phyloP scores from a whole-genome alignment of 2,113 vertebrate genomes.

The Cyanoderma ruficeps region DNA sequence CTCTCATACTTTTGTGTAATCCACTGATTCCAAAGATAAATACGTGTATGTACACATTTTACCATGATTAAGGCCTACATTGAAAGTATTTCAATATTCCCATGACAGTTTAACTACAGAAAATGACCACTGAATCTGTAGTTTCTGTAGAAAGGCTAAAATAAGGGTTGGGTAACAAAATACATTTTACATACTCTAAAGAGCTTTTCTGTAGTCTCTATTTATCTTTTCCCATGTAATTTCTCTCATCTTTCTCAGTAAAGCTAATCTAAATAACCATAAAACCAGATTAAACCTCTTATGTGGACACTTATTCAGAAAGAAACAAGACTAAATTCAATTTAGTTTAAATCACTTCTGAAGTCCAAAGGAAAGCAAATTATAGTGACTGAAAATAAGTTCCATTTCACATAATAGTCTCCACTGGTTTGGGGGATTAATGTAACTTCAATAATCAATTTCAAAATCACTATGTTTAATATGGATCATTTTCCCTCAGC shows the following conservation, averaged over 20 bases:
- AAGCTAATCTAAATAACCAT: neutral
- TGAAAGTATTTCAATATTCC: neutral
- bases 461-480: neutral
- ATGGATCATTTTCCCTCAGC: neutral
- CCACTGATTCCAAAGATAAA: neutral
- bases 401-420: neutral
- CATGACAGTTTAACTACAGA: neutral
- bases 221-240: neutral
- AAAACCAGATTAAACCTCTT: slow-evolving; percentile 2
- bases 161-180: neutral
- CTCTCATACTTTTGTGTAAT: neutral
- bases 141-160: neutral
- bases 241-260: neutral
- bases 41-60: neutral
- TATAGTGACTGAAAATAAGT: neutral
- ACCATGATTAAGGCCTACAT: neutral
- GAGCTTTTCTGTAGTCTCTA: neutral
- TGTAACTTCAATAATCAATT: slow-evolving; percentile 27
- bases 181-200: neutral
- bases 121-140: neutral
- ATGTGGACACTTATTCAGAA: neutral
- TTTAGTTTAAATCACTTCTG: neutral
- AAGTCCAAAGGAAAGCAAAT: slow-evolving; percentile 25
- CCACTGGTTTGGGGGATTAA: neutral
- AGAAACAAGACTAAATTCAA: neutral